Base-by-base conservation (phyloP, 2,797 vertebrate species). In the Vespertilio murinus region DNA sequence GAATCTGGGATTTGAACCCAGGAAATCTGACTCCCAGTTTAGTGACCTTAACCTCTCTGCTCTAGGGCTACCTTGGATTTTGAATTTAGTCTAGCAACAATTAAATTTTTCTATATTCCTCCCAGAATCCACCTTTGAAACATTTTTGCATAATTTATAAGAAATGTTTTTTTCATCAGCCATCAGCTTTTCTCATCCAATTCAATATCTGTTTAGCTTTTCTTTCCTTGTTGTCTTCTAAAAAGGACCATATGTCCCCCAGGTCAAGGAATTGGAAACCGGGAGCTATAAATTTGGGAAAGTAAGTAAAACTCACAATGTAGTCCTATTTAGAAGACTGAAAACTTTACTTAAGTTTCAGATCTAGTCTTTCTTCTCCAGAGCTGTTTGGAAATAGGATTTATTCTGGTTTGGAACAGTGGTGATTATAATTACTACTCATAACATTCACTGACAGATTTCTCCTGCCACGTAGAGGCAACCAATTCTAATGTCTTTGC, bases 351-450 rank as follows among this genome's bases (percentile, higher is more conserved):
- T 96, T 94, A 52, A 65, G 91, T 92, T 95, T 90, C 52, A 90
- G 38, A 97, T 69, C 59, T 74, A 54, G 12, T 23, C 28, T 94
- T 91, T 92, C 65, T 90, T 92, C 16, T 14, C 38, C 5, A 75
- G 91, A 93, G 33, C 74, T 85, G 20, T 90, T 91, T 86, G 77
- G 73, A 85, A 78, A 90, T 79, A 84, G 33, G 52, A 82, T 95
- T 95, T 95, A 83, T 96, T 89, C 80, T 94, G 59, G 16, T 85
- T 91, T 86, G 45, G 28, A 95, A 91, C 22, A 75, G 20, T 56
- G 69, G 42, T n/a, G 54, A 95, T 97, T 95, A 93, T 82, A 82
- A 91, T 92, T 85, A 88, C 45, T 95, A 70, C 65, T 71, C 49
- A 91, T 93, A 92, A 77, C 30, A 23, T 47, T 88, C 33, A 38